Percentiles rank a stretch among this genome's conserved stretches.
phyloP scores from a whole-genome alignment of 1,140 invertebrate species.

The Drosophila melanica region DNA sequence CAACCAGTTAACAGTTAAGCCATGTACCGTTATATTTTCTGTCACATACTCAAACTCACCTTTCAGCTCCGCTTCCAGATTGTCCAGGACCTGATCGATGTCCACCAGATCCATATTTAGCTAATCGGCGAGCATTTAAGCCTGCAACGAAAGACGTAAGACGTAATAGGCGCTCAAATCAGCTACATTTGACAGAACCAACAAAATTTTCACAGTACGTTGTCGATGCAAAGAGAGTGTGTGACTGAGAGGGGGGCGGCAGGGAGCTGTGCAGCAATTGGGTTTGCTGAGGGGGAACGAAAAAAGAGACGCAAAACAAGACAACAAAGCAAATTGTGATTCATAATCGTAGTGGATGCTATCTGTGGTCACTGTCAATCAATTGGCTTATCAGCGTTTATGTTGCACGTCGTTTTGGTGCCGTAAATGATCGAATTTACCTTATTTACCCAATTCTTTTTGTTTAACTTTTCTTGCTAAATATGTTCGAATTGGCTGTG shows the following conservation, averaged over 20 bases:
- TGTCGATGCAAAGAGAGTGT: too few relatives aligned
- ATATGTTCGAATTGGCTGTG: constrained; percentile 35
- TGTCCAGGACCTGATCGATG: constrained; percentile 94
- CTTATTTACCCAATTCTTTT: constrained; percentile 46
- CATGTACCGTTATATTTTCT: neutral
- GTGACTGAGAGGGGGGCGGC: neutral
- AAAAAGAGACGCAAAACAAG: constrained; percentile 42
- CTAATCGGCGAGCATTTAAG: constrained; percentile 42
- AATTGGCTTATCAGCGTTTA: constrained; percentile 35
- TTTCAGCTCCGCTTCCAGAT: constrained; percentile 87
- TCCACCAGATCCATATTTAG: constrained; percentile 86
- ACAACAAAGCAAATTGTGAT: constrained; percentile 47
- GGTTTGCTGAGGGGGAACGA: constrained; percentile 26
- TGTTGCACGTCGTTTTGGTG: constrained; percentile 17
- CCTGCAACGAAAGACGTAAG: constrained; percentile 27
- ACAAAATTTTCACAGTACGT: constrained; percentile 45
- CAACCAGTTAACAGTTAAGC: constrained; percentile 4
- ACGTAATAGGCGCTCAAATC: constrained; percentile 24
- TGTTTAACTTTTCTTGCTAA: constrained; percentile 43
- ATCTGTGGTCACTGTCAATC: neutral
- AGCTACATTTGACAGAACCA: constrained; percentile 21
- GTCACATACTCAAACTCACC: constrained; percentile 3
- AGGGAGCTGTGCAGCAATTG: neutral
- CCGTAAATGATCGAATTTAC: constrained; percentile 31
- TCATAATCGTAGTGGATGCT: constrained; percentile 17